Base-by-base conservation (phyloP, 2,888 invertebrate genomes). In the Anoncus sp. region DNA sequence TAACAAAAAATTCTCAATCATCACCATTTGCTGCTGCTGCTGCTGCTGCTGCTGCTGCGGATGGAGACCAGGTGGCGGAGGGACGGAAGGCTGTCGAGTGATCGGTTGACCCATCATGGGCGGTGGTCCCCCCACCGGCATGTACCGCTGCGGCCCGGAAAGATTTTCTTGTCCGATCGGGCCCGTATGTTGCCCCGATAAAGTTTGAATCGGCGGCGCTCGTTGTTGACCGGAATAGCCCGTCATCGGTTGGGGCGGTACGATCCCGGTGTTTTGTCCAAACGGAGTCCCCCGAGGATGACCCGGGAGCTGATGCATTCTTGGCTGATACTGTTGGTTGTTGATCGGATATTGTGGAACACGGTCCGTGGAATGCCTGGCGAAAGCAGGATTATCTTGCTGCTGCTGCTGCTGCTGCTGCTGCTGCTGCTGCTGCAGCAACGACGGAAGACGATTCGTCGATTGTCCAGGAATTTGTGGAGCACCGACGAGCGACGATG, bases 31-130 rank as follows among this genome's bases (percentile, higher is more conserved):
- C 43, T 40, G 45, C 7, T 47, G 63, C 4, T 7, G 31, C 24
- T 81, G 86, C 60, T 84, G 27, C 82, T 43, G 83, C 60, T 40
- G 77, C 81, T 27, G 69, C 24, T 72, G 77, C 16, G 72, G 75
- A 55, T 78, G 76, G n/a, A n/a, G n/a, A 51, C 57, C 63, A n/a
- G n/a, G n/a, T 24, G 73, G 80, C 2, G 70, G 38, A 20, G 57
- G 35, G 20, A 20, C 18, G 20, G 51, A 69, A 18, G 79, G 59
- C 49, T 76, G 86, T 66, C 87, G 85, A 75, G 83, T 88, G 40
- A 67, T 76, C 9, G 86, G 83, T 73, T 80, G 60, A 55, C 83
- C 77, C 35, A 78, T 75, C 47, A 79, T 93, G 93, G 0, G 89
- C 12, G 89, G 87, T 45, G 87, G 83, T 1, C 81, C 85, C n/a